Evolutionary conservation across 2,113 vertebrate genomes (phyloP), one percentile per base, ranked within the genome.

Genomic region (Mormoops blainvillei): DNA sequence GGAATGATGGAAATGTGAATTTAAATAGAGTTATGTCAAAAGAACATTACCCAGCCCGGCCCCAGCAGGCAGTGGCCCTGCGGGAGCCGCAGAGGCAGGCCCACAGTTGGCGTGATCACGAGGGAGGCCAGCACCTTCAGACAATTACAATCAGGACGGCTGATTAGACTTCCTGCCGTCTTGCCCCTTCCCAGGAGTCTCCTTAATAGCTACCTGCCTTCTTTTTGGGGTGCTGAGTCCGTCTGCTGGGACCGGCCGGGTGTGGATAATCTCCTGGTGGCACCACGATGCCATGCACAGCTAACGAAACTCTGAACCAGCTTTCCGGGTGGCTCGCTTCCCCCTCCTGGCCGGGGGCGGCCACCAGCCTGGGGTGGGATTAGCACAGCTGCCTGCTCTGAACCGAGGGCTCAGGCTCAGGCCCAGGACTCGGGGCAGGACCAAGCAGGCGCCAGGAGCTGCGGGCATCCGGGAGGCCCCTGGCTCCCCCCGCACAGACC

Each of bases 1-100:
- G 97, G 98, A 97, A 91, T 91, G 96, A 97, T 94, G 92, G 97
- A 97, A 98, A 97, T 97, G 95, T 93, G 97, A 96, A 97, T 97
- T 97, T 97, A 98, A 98, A 97, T 97, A 96, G 97, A 97, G 95
- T 97, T 94, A 90, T 94, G 94, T 96, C 91, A 91, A 94, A 94
- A 97, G 94, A 95, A 94, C 97, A 94, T 97, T 95, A 93, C 82
- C 86, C 96, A 68, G 97, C 94, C 52, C 28, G 41, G 91, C 89
- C 97, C 97, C 98, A 92, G 96, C 95, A 90, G 97, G 96, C 86
- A 91, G 89, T 73, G 65, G 95, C 67, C 97, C 94, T 26, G 58
- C 52, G 0, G 0, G 87, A 63, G 95, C 19, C 33, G 22, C 80
- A 56, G 87, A 94, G 94, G 95, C 97, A 43, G 86, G 91, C 50